Evolutionary conservation across 30 jellyfish, hydroid and myxozoan genomes (phyloP).

Genomic region (Aurelia sp.): DNA sequence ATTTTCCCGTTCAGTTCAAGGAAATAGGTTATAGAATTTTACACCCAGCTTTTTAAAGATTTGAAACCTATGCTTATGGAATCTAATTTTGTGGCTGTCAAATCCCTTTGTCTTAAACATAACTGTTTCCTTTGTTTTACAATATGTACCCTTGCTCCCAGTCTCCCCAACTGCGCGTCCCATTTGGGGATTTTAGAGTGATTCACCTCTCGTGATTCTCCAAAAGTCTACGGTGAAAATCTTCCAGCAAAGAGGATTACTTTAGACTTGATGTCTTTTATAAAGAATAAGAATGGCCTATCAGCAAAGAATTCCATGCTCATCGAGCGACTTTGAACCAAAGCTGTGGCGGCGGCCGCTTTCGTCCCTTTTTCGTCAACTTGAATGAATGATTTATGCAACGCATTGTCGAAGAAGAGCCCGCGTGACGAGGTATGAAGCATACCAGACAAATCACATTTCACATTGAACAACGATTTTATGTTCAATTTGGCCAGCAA

Average conservation of each 20-base stretch:
- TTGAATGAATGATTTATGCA: conserved; percentile 84
- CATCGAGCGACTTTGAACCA: conserved; percentile 50
- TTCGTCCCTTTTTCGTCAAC: conserved; percentile 92
- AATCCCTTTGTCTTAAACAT: too few relatives aligned
- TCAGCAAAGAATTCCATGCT: conserved; percentile 69
- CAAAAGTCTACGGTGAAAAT: conserved; percentile 27
- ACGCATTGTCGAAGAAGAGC: conserved; percentile 69
- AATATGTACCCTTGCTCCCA: too few relatives aligned
- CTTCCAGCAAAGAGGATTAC: conserved; percentile 83
- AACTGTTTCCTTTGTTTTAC: too few relatives aligned
- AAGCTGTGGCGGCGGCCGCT: conserved; percentile 96
- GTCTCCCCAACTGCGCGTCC: too few relatives aligned
- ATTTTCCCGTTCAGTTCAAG: too few relatives aligned
- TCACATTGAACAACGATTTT: conserved; percentile 57
- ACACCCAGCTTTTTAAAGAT: too few relatives aligned
- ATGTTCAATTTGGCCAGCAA: conserved; percentile 52
- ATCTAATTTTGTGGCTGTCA: too few relatives aligned
- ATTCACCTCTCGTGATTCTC: too few relatives aligned
- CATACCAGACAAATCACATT: conserved; percentile 79
- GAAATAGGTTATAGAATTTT: too few relatives aligned
- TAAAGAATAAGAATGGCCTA: conserved; percentile 86
- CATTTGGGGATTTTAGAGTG: too few relatives aligned
- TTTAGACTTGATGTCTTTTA: conserved; percentile 52
- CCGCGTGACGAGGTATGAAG: conserved; percentile 37
- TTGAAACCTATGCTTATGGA: too few relatives aligned